Evolutionary conservation across 1,140 invertebrate genomes (phyloP), one percentile per base, ranked within the genome.

Genomic region (Holcopasites calliopsidis): DNA sequence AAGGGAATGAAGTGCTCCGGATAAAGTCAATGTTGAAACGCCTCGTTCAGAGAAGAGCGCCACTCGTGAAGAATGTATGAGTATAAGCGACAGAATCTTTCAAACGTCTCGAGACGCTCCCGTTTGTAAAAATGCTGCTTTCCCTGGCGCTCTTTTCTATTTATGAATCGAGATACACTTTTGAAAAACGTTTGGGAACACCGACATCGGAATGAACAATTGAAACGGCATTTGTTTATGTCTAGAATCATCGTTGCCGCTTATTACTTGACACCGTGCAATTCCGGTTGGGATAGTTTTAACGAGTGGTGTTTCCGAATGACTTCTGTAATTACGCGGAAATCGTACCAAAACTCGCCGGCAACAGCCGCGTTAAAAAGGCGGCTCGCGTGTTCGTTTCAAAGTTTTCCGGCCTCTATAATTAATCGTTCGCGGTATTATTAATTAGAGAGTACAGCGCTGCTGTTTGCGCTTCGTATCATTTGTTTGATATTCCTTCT

Each of bases 241-340:
- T 16, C 1, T n/a, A n/a, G n/a, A n/a, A n/a, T n/a, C n/a, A n/a
- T n/a, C n/a, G n/a, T 58, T 60, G 35, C 10, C 10, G 21, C 21
- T 16, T 40, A 28, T 26, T 23, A 52, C 35, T 52, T 26, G 47
- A 64, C 58, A 64, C 35, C 57, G 11, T 65, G 21, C 47, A 40
- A 68, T 54, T 78, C 52, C 33, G 50, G 28, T 13, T 40, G 28
- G 44, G 73, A 82, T 85, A 87, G 82, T 87, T 89, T 89, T 89
- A 88, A 89, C 86, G 88, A 89, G 87, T 88, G 84, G 88, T 88
- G 88, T 90, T 90, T 88, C 77, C 80, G 80, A 79, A 69, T 90
- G 88, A 87, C 84, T 88, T 86, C 79, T 83, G 90, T 88, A 89
- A 91, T 90, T 90, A 89, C 87, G 85, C 84, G 81, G 82, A 90